phyloP scores from a whole-genome alignment of 2,797 vertebrate genomes.

The Crypturellus tataupa region DNA sequence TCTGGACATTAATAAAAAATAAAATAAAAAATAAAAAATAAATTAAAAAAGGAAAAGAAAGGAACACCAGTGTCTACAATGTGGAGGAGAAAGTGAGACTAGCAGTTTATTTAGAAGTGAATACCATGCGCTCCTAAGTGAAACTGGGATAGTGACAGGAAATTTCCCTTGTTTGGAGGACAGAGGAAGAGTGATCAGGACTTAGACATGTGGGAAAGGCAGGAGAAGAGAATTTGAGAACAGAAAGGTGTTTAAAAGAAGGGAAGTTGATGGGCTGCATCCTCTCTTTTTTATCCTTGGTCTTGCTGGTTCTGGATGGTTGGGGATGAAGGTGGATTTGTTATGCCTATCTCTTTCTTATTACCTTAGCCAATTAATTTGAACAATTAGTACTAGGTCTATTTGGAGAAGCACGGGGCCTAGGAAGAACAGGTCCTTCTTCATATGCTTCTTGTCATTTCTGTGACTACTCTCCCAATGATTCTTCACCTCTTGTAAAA shows the following conservation, averaged over 20 bases:
- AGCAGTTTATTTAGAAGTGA: background rate
- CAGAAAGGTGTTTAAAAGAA: background rate
- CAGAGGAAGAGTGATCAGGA: background rate
- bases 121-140: background rate
- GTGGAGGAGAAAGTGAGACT: background rate
- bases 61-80: background rate
- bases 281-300: background rate
- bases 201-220: background rate
- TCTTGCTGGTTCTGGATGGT: background rate
- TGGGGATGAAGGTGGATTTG: background rate
- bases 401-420: background rate
- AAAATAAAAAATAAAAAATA: too few relatives aligned
- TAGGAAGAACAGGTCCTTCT: background rate
- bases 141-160: too few relatives aligned
- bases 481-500: background rate
- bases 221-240: background rate
- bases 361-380: background rate
- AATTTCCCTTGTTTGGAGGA: background rate
- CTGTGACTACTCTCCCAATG: background rate
- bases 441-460: background rate
- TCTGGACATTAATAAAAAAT: background rate
- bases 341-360: background rate
- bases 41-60: background rate
- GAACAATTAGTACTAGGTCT: background rate
- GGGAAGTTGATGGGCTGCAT: background rate